Evolutionary conservation across 1,140 invertebrate species (phyloP).

Genomic region (Lasioglossum baleicum): DNA sequence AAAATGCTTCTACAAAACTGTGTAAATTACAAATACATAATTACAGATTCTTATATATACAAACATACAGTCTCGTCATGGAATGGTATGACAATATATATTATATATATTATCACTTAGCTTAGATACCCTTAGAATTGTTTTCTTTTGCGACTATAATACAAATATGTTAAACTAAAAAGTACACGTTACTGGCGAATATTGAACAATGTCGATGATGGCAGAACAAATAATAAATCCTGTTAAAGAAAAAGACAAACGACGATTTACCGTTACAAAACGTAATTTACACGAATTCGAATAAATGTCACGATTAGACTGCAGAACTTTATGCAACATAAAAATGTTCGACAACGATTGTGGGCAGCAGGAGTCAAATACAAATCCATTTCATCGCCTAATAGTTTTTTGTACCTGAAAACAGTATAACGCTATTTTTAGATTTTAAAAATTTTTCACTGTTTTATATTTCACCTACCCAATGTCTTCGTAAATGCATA

Average conservation of each 20-base stretch:
- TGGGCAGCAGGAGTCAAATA: too few species aligned
- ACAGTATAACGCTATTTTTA: too few species aligned
- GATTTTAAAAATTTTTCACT: too few species aligned
- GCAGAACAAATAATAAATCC: not conserved
- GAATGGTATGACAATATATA: slow-evolving; percentile 72
- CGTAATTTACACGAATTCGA: not conserved
- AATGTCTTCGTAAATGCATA: too few species aligned
- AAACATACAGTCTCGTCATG: slow-evolving; percentile 76
- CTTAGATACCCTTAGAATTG: slow-evolving; percentile 55
- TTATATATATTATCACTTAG: slow-evolving; percentile 45
- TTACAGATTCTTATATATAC: slow-evolving; percentile 71
- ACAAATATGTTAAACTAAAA: slow-evolving; percentile 48
- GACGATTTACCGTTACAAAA: not conserved
- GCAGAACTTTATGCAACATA: too few species aligned
- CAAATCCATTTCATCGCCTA: too few species aligned
- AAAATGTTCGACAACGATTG: too few species aligned
- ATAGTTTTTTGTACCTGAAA: too few species aligned
- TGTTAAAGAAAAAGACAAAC: slow-evolving; percentile 3
- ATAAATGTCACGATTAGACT: not conserved
- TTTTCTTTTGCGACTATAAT: slow-evolving; percentile 51
- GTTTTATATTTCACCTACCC: too few species aligned
- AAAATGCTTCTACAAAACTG: slow-evolving; percentile 65
- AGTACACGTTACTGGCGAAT: slow-evolving; percentile 40
- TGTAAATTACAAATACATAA: slow-evolving; percentile 65
- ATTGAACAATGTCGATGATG: slow-evolving; percentile 32